Conservation (phyloP, 2,113 vertebrate genomes). For the Cephalopholis sonnerati region DNA sequence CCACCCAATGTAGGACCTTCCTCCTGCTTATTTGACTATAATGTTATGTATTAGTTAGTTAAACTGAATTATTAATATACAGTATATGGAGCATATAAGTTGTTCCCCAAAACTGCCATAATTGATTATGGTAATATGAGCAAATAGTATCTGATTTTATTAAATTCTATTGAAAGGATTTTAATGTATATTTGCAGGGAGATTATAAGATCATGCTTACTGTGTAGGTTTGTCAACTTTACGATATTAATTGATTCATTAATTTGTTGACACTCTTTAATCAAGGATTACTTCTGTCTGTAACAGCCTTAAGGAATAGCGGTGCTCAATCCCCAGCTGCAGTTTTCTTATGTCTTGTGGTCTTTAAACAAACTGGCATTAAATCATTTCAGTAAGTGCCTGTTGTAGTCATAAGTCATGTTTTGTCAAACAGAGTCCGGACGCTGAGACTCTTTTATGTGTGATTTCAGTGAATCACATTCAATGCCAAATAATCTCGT, state of each 20-base stretch:
- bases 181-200: not conserved
- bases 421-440: no score
- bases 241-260: not conserved
- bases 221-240: not conserved
- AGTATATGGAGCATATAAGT: not conserved
- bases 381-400: no score
- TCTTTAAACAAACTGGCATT: not conserved
- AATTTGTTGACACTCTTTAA: slow-evolving; percentile 1
- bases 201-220: not conserved
- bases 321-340: not conserved
- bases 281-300: not conserved
- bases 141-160: not conserved
- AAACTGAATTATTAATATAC: not conserved
- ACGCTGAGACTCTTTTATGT: no score
- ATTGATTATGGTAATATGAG: not conserved
- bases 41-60: not conserved
- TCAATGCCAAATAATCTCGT: no score
- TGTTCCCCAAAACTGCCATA: not conserved
- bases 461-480: no score
- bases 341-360: not conserved
- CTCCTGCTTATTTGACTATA: not conserved
- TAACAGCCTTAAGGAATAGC: not conserved
- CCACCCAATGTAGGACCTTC: not conserved
- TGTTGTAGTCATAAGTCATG: no score
- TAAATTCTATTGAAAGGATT: no score